Percentiles rank a stretch among this genome's conserved stretches.
These are phyloP conservation scores for Todiramphus chloris DNA, from an alignment of 2,113 vertebrate genomes.

Conservation along the genomic window DNA sequence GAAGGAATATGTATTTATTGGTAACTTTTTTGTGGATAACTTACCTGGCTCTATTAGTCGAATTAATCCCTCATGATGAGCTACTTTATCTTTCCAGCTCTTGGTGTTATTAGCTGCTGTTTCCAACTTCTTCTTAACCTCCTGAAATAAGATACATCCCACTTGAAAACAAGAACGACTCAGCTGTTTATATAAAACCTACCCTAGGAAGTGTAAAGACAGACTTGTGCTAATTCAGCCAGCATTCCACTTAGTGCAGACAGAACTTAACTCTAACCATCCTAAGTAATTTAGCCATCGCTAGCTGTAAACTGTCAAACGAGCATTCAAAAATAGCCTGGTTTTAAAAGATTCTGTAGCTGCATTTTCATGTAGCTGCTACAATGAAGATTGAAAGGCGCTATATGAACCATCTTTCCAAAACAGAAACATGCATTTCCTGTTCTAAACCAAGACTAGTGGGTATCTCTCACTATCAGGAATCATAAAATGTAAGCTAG, in stretches of 20 bases:
- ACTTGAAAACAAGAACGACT: neutral
- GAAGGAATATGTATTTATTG: neutral
- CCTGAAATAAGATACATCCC: conserved; percentile 71
- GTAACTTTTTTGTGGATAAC: neutral
- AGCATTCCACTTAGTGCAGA: neutral
- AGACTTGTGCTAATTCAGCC: neutral
- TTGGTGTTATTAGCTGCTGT: conserved; percentile 88
- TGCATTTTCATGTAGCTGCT: neutral
- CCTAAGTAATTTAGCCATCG: neutral
- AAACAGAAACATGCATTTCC: neutral
- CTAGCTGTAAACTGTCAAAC: neutral
- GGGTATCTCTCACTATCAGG: neutral
- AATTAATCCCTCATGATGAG: conserved; percentile 92
- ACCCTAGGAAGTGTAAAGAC: neutral
- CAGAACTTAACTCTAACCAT: neutral
- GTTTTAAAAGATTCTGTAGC: neutral
- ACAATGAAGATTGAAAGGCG: neutral
- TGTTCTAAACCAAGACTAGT: neutral
- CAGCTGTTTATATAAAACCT: neutral
- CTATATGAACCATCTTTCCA: neutral
- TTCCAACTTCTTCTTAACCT: conserved; percentile 90
- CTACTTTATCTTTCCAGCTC: conserved; percentile 97
- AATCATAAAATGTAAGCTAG: neutral
- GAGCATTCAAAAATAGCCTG: neutral
- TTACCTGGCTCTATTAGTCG: conserved; percentile 94